phyloP scores from a whole-genome alignment of 2,888 invertebrate species.

The Stegana nigrithorax region DNA sequence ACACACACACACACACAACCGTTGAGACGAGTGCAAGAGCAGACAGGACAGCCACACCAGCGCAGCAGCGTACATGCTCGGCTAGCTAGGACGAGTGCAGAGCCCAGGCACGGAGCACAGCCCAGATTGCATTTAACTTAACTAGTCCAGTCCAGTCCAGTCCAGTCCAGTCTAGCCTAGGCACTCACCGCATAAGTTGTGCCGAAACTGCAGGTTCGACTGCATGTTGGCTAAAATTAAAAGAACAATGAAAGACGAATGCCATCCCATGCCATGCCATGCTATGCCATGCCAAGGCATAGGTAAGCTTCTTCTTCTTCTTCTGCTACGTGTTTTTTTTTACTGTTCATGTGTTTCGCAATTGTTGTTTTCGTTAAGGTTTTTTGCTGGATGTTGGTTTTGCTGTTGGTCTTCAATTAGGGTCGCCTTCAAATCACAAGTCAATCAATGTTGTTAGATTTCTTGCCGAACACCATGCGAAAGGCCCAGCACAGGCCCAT shows the following conservation, averaged over 20 bases:
- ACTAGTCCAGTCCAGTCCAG: neutral
- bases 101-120: too few relatives aligned
- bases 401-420: constrained; percentile 55
- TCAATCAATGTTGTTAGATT: constrained; percentile 66
- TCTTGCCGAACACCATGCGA: constrained; percentile 19
- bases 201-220: too few relatives aligned
- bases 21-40: too few relatives aligned
- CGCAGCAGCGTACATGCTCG: too few relatives aligned
- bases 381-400: neutral
- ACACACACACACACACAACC: too few relatives aligned
- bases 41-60: too few relatives aligned
- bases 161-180: too few relatives aligned
- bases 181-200: too few relatives aligned
- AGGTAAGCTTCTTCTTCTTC: neutral
- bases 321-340: neutral
- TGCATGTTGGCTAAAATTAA: too few relatives aligned
- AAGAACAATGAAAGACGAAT: neutral
- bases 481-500: neutral
- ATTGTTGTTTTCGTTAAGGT: neutral
- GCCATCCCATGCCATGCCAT: neutral
- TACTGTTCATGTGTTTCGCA: neutral
- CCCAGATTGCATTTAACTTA: too few relatives aligned
- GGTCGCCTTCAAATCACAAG: constrained; percentile 65
- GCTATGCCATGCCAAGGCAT: too few relatives aligned
- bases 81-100: too few relatives aligned